Evolutionary conservation across 2,113 vertebrate species (phyloP), one percentile per base, ranked within the genome.

Genomic region (Rhagologus leucostigma): DNA sequence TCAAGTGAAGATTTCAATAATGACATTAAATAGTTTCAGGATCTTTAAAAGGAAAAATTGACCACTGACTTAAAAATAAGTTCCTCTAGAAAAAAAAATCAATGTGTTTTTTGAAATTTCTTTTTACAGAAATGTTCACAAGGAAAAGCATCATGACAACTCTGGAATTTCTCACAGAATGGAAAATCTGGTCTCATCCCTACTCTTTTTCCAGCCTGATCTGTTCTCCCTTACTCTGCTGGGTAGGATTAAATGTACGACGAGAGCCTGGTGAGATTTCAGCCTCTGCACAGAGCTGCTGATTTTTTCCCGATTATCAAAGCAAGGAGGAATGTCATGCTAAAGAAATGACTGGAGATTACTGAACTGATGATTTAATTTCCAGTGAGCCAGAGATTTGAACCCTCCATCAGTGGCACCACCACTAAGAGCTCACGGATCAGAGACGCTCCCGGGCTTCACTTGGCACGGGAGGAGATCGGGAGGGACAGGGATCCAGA

Each of bases 351-450:
- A n/a, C 2, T 15, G 26, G 50, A 64, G n/a, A 55, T 62, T 64
- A 18, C 53, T 21, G n/a, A 76, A 20, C 2, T 44, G 69, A 74
- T 75, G 53, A 64, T 49, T 88, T 62, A 7, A 87, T 71, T 70
- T 73, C 59, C 69, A 81, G 41, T 21, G 73, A 87, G 84, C 3
- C 50, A 39, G 73, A 68, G 81, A 64, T 37, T 1, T 44, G 47
- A 85, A 30, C 24, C 37, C 68, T 30, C 81, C 69, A 4, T 78
- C 30, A 47, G 50, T 9, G 46, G 84, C 65, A 53, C 4, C 65
- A 16, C 18, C 37, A 29, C 1, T 3, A 33, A 0, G 0, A 37
- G 42, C 69, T 37, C 2, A 2, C 17, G 19, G 68, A 37, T 15
- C 42, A 11, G n/a, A 46, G 39, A 46, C 5, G 6, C 74, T 35